phyloP scores from a whole-genome alignment of 2,888 invertebrate genomes.

The Beris morrisii region DNA sequence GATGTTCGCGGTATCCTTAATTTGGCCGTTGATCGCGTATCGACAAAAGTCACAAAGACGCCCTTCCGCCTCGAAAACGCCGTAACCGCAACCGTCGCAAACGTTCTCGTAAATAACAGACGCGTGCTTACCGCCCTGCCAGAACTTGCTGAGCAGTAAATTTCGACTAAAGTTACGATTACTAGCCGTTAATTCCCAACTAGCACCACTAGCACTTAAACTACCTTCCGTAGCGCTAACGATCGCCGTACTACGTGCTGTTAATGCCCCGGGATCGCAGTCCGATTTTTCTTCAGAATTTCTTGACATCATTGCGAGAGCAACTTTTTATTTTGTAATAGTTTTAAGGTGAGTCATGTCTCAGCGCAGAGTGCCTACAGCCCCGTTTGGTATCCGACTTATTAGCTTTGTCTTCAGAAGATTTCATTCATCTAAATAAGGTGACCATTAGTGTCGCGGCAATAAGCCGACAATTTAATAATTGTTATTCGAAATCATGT shows the following conservation, averaged over 20 bases:
- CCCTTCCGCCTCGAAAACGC: constrained; percentile 51
- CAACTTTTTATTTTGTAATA: constrained; percentile 22
- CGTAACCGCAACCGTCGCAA: constrained; percentile 54
- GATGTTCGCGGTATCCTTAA: constrained; percentile 40
- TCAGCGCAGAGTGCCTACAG: neutral
- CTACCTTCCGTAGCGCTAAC: neutral
- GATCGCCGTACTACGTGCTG: constrained; percentile 6
- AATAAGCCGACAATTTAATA: no score
- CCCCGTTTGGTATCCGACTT: constrained; percentile 9
- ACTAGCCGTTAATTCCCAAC: neutral
- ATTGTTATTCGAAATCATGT: no score
- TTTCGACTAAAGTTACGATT: constrained; percentile 23
- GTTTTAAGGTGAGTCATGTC: constrained; percentile 33
- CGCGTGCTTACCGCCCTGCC: constrained; percentile 1
- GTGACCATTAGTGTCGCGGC: neutral
- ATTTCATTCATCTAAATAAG: constrained; percentile 6
- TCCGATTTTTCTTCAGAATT: constrained; percentile 22
- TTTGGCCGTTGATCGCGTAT: constrained; percentile 49
- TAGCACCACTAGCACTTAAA: neutral
- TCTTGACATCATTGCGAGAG: constrained; percentile 32
- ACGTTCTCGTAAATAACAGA: constrained; percentile 49
- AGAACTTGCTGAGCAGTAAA: constrained; percentile 32
- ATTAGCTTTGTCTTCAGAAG: neutral
- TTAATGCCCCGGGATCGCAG: neutral
- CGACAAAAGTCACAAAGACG: constrained; percentile 53